These are phyloP conservation scores for Gambelia wislizenii DNA, from an alignment of 2,797 vertebrate species.

Conservation along the genomic window DNA sequence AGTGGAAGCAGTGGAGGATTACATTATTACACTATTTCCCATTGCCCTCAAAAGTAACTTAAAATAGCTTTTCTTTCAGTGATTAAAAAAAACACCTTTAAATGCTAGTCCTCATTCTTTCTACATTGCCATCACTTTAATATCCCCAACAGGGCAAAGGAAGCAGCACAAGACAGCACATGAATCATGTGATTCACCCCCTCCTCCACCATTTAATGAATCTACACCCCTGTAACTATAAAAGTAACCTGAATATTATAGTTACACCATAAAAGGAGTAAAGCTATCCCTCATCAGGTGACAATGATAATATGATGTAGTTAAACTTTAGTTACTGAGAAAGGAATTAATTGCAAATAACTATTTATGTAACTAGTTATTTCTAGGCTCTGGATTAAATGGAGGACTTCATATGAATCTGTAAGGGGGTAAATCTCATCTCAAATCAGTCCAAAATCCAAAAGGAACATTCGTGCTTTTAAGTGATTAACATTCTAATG, in stretches of 20 bases:
- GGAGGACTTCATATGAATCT: background rate
- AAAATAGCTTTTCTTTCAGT: too few species aligned
- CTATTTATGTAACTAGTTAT: background rate
- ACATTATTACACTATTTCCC: background rate
- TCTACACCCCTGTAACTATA: background rate
- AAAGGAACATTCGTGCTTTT: background rate
- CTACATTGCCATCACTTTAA: too few species aligned
- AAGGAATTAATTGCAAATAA: background rate
- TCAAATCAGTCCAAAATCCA: background rate
- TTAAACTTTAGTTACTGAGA: background rate
- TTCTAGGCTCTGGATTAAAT: background rate
- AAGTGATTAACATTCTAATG: too few species aligned
- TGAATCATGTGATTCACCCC: background rate
- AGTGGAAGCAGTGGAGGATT: background rate
- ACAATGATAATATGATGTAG: too few species aligned
- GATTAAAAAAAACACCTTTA: too few species aligned
- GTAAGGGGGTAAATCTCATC: background rate
- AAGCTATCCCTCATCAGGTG: too few species aligned
- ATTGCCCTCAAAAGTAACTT: background rate
- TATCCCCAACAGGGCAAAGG: too few species aligned
- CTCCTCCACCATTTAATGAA: background rate
- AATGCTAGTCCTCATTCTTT: too few species aligned
- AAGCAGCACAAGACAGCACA: background rate
- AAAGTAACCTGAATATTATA: background rate
- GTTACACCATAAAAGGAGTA: too few species aligned